Percentiles rank a stretch among this genome's conserved stretches.
Evolutionary conservation across 2,888 invertebrate genomes (phyloP).

Genomic region (Leptothorax acervorum): DNA sequence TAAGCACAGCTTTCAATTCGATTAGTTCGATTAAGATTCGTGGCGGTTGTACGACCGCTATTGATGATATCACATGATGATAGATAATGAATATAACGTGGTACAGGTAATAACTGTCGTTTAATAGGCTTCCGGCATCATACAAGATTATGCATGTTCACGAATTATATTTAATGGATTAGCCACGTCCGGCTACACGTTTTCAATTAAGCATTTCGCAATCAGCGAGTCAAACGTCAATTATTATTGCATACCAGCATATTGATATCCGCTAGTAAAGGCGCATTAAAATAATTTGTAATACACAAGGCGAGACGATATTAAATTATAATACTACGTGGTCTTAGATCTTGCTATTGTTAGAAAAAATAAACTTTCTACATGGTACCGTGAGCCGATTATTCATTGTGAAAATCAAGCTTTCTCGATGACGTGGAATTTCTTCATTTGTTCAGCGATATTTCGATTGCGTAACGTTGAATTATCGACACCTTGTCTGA

Average conservation of each 20-base stretch:
- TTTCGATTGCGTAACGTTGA: slow-evolving; percentile 22
- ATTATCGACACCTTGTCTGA: slow-evolving; percentile 41
- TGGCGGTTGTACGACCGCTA: not conserved
- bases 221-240: slow-evolving; percentile 6
- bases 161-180: slow-evolving; percentile 49
- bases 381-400: slow-evolving; percentile 2
- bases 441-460: not conserved
- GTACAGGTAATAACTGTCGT: slow-evolving; percentile 44
- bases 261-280: not conserved
- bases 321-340: not conserved
- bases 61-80: slow-evolving; percentile 42
- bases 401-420: slow-evolving; percentile 9
- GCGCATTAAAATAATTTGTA: slow-evolving; percentile 21
- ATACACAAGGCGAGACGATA: not conserved
- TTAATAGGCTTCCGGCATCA: slow-evolving; percentile 50
- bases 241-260: slow-evolving; percentile 7
- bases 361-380: not conserved
- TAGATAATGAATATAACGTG: slow-evolving; percentile 44
- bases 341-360: not conserved
- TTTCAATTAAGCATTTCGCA: slow-evolving; percentile 42
- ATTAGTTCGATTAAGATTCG: slow-evolving; percentile 31
- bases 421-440: slow-evolving; percentile 24
- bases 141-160: slow-evolving; percentile 45
- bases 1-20: slow-evolving; percentile 31
- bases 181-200: slow-evolving; percentile 28